Evolutionary conservation across 2,888 invertebrate genomes (phyloP).

Genomic region (Hyposoter dolosus): DNA sequence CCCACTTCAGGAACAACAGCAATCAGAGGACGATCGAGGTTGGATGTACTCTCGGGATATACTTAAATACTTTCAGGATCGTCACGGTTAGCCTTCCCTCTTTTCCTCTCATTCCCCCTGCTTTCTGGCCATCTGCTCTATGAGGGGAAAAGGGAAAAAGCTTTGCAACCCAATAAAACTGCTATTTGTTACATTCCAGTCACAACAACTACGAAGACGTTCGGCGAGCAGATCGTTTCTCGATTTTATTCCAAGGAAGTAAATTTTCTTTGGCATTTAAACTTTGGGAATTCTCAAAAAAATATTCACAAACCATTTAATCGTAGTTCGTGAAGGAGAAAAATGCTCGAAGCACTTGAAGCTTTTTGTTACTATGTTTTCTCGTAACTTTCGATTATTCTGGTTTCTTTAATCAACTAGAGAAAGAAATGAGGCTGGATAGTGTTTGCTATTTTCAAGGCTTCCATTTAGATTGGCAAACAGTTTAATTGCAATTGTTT

Average conservation of each 20-base stretch:
- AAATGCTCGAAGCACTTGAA: not conserved
- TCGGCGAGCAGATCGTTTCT: not conserved
- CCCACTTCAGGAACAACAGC: constrained; percentile 49
- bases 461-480: not conserved
- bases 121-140: not conserved
- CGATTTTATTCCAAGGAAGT: too few species aligned
- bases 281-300: not conserved
- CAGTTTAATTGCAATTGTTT: not conserved
- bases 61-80: constrained; percentile 31
- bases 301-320: not conserved
- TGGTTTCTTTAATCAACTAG: not conserved
- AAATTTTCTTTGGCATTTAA: not conserved
- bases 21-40: constrained; percentile 58
- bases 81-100: not conserved
- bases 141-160: not conserved
- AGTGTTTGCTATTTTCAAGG: not conserved
- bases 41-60: constrained; percentile 39
- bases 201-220: constrained; percentile 4
- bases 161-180: constrained; percentile 15
- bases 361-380: not conserved
- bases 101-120: not conserved
- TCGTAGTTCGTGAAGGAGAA: not conserved
- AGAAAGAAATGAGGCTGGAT: not conserved
- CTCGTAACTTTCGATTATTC: not conserved
- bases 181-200: constrained; percentile 17